Evolutionary conservation across 2,797 vertebrate species (phyloP).

Genomic region (Sus cebifrons): DNA sequence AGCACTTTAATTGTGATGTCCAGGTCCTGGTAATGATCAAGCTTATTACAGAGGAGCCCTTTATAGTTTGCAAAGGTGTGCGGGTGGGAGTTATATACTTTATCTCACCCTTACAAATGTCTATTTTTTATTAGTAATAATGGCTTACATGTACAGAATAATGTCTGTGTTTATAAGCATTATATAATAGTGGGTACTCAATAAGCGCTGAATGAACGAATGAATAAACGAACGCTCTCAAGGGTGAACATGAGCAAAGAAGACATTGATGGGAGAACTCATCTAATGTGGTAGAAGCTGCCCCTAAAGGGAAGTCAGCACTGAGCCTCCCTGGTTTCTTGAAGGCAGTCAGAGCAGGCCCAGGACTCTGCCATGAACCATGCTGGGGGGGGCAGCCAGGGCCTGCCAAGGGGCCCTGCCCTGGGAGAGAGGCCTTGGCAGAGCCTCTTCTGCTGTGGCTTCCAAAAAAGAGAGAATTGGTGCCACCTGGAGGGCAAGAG

Average conservation of each 20-base stretch:
- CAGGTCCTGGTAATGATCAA: not conserved
- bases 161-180: not conserved
- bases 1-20: not conserved
- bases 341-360: not conserved
- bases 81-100: not conserved
- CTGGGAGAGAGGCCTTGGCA: not conserved
- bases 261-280: not conserved
- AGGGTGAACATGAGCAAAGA: not conserved
- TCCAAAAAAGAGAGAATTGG: not conserved
- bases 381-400: not conserved
- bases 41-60: not conserved
- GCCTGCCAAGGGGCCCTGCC: not conserved
- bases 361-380: not conserved
- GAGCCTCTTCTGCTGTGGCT: not conserved
- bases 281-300: not conserved
- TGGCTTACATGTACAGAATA: not conserved
- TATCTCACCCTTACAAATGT: not conserved
- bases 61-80: not conserved
- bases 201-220: not conserved
- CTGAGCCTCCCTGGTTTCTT: not conserved
- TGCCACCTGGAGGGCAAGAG: constrained; percentile 21
- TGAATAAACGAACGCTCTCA: not conserved
- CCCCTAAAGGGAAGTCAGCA: not conserved
- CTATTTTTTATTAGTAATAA: not conserved
- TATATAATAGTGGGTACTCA: not conserved